Base-by-base conservation (phyloP, 2,113 vertebrate species). In the Notechis scutatus region DNA sequence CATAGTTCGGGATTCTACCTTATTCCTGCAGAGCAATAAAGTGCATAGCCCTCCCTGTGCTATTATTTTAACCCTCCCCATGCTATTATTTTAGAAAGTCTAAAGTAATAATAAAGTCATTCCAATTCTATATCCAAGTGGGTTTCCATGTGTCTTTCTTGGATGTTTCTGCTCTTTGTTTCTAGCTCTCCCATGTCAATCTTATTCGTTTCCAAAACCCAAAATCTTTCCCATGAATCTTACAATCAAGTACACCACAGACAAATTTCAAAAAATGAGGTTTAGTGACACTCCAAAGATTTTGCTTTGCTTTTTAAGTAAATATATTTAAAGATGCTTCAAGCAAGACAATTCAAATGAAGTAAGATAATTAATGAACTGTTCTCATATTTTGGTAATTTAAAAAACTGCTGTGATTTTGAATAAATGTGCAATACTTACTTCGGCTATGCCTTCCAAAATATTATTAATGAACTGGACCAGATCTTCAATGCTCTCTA, bases 391-490 rank as follows among this genome's bases (percentile, higher is more conserved):
- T 59, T 42, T 39, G 34, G 69, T 39, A 81, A 81, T 39, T 81
- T 81, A 34, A 81, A 81, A 42, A 42, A 21, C 74, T 81, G 34
- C 18, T 81, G 34, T 57, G 14, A 93, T 88, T 7, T 56, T 56
- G 92, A 93, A 26, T 11, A 14, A 91, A 23, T 87, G 21, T 1
- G 1, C 74, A 64, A 81, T 2, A 96, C 97, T 97, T 96, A 99
- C 99, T 97, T 98, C 97, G 57, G 98, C 98, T 61, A 98, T 98
- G 93, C 99, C 99, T 92, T 99, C 99, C 97, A 99, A 93, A 93
- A 99, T 98, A 29, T 97, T 96, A 95, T 96, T 98, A 97, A 99
- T 99, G 97, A 99, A 99, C 69, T 97, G 97, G 95, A 99, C 98
- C 97, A 99, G 97, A 96, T 99, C 98, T 96, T 99, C 98, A 89